Percentiles rank a stretch among this genome's conserved stretches.
Evolutionary conservation across 2,888 invertebrate genomes (phyloP).

Genomic region (Chrysomela aeneicollis): DNA sequence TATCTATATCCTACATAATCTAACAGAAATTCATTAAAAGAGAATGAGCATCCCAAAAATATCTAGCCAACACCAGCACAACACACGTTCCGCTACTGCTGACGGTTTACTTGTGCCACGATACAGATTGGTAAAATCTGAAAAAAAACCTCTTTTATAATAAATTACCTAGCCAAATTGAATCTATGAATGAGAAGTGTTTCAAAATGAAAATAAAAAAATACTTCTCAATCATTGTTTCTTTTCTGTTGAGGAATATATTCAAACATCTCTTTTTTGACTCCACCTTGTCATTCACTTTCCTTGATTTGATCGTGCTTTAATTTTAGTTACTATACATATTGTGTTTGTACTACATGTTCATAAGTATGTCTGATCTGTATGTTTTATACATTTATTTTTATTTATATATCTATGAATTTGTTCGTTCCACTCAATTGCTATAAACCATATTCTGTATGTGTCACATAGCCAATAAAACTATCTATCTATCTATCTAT

Average conservation of each 20-base stretch:
- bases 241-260: conserved; percentile 1
- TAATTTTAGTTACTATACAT: neutral
- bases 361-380: conserved; percentile 1
- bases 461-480: conserved; percentile 13
- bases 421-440: conserved; percentile 1
- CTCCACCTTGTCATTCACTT: neutral
- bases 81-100: conserved; percentile 7
- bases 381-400: neutral
- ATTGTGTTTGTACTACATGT: conserved; percentile 8
- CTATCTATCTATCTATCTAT: conserved; percentile 16
- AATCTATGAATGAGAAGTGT: conserved; percentile 7
- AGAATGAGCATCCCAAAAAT: neutral
- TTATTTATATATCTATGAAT: conserved; percentile 4
- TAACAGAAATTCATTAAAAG: conserved; percentile 1
- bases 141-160: conserved; percentile 12
- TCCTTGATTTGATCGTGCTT: neutral
- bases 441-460: conserved; percentile 12
- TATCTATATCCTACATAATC: conserved; percentile 8
- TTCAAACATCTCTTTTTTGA: neutral
- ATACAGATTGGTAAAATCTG: conserved; percentile 15
- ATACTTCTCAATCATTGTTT: conserved; percentile 6
- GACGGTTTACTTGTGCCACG: conserved; percentile 9
- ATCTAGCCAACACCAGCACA: conserved; percentile 3
- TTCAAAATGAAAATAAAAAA: conserved; percentile 12
- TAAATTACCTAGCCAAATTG: conserved; percentile 4